These are phyloP conservation scores for Liodrosophila aerea DNA, from an alignment of 2,888 invertebrate species.

Conservation along the genomic window DNA sequence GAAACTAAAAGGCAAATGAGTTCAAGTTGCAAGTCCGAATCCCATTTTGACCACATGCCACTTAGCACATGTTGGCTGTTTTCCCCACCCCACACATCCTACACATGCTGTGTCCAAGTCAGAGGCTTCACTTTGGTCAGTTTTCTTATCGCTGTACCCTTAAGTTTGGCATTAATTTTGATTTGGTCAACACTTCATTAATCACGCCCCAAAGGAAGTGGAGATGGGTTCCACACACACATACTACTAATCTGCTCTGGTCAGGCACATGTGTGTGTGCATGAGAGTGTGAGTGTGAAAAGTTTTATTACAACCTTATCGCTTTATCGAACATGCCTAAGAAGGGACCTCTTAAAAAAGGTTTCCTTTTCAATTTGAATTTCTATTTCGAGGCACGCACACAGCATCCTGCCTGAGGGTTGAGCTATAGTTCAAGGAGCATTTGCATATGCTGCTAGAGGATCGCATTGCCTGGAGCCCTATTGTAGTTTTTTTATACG, in stretches of 20 bases:
- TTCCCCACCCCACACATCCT: conserved; percentile 43
- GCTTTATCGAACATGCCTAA: conserved; percentile 41
- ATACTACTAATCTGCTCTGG: conserved; percentile 58
- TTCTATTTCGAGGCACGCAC: conserved; percentile 54
- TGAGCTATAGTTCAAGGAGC: neutral
- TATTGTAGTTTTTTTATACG: conserved; percentile 25
- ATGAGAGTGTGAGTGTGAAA: conserved; percentile 21
- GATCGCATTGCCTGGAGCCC: conserved; percentile 33
- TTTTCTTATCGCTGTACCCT: conserved; percentile 46
- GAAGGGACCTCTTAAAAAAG: conserved; percentile 19
- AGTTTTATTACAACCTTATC: conserved; percentile 66
- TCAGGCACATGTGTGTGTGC: conserved; percentile 43
- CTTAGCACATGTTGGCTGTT: conserved; percentile 67
- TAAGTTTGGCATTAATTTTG: conserved; percentile 73
- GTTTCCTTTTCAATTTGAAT: conserved; percentile 22
- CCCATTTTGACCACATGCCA: conserved; percentile 71
- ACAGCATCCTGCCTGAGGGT: conserved; percentile 51
- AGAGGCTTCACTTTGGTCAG: conserved; percentile 41
- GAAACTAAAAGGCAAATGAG: conserved; percentile 69
- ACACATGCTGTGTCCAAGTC: neutral
- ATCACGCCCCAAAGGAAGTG: conserved; percentile 65
- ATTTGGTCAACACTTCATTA: conserved; percentile 81
- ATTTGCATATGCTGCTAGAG: conserved; percentile 44
- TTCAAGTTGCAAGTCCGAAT: conserved; percentile 13
- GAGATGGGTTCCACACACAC: conserved; percentile 18